Evolutionary conservation across 1,140 invertebrate genomes (phyloP).

Genomic region (Colletes latitarsis): DNA sequence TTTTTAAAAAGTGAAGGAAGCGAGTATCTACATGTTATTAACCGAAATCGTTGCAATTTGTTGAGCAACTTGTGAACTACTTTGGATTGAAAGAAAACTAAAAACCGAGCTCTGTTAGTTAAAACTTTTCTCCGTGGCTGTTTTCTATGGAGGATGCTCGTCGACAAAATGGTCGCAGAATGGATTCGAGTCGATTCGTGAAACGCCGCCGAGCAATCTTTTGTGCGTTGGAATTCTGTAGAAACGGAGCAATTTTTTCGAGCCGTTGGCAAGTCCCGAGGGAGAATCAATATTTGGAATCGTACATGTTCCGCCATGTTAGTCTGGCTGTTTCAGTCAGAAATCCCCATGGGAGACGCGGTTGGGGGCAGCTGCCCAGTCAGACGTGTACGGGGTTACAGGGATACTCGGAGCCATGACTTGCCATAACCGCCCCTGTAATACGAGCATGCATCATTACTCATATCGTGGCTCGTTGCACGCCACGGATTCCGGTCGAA

Average conservation of each 20-base stretch:
- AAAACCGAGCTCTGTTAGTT: no score
- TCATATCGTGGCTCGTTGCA: constrained; percentile 78
- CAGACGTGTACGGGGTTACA: constrained; percentile 62
- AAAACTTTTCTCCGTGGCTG: no score
- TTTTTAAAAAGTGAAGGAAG: no score
- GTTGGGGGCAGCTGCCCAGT: constrained; percentile 73
- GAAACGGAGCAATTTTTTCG: constrained; percentile 32
- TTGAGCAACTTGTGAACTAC: no score
- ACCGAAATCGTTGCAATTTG: no score
- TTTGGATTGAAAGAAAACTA: no score
- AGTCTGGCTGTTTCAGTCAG: constrained; percentile 64
- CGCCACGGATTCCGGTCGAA: constrained; percentile 70
- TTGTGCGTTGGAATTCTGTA: neutral
- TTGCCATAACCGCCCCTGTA: constrained; percentile 76
- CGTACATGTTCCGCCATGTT: constrained; percentile 76
- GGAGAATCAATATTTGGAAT: constrained; percentile 80
- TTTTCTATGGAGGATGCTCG: no score
- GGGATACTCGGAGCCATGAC: constrained; percentile 77
- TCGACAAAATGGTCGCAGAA: neutral
- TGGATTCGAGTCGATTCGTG: neutral
- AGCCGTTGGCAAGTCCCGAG: constrained; percentile 52
- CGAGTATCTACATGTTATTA: no score
- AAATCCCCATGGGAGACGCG: constrained; percentile 71
- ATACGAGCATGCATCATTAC: constrained; percentile 80
- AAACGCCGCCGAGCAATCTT: neutral